A percentile compares a stretch with the other conserved stretches of the same genome.
phyloP scores from a whole-genome alignment of 2,888 invertebrate species.

The Proisotoma minuta region DNA sequence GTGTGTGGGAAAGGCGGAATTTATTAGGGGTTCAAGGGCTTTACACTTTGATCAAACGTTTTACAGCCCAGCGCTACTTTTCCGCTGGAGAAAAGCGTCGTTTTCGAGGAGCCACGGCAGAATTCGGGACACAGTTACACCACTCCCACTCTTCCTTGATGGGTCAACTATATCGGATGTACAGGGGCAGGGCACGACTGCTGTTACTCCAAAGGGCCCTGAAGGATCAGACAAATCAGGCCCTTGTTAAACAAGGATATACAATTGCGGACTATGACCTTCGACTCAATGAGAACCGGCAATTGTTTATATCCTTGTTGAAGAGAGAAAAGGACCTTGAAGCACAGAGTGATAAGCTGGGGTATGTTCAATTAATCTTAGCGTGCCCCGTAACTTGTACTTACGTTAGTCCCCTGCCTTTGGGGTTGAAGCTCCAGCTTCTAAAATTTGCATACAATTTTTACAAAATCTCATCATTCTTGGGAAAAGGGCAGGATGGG shows the following conservation, averaged over 20 bases:
- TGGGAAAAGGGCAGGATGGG: too few relatives aligned
- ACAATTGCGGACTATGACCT: background rate
- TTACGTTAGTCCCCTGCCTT: too few relatives aligned
- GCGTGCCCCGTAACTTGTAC: too few relatives aligned
- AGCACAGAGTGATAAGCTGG: background rate
- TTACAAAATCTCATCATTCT: too few relatives aligned
- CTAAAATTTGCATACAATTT: background rate
- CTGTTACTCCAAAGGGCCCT: background rate
- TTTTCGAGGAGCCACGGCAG: background rate
- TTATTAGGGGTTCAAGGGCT: background rate
- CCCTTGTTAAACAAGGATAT: background rate
- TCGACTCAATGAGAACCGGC: background rate
- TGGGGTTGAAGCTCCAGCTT: background rate
- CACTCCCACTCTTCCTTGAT: background rate
- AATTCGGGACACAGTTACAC: background rate
- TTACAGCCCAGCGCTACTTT: background rate
- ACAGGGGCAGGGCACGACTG: background rate
- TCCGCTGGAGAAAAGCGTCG: background rate
- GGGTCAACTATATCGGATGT: background rate
- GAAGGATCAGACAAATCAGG: constrained; percentile 6
- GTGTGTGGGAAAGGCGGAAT: background rate
- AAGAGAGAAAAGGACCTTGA: background rate
- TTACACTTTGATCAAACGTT: background rate
- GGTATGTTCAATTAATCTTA: too few relatives aligned
- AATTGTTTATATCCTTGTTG: background rate